phyloP scores from a whole-genome alignment of 1,140 invertebrate genomes.

The Drosophila malerkotliana region DNA sequence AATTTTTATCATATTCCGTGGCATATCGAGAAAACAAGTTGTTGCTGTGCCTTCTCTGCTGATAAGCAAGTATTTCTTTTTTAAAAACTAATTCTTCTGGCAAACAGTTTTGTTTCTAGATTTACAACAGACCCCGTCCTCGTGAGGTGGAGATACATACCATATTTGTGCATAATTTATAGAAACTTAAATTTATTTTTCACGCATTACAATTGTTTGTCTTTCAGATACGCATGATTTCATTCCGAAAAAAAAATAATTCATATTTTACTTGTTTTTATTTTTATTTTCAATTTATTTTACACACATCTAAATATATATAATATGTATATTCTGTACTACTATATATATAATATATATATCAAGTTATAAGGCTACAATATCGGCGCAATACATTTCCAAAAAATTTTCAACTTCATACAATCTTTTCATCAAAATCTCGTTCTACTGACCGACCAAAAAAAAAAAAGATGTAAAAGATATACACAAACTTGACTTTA shows the following conservation, averaged over 20 bases:
- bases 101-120: slow-evolving; percentile 36
- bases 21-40: slow-evolving; percentile 40
- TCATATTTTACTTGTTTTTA: background rate
- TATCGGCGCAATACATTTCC: slow-evolving; percentile 33
- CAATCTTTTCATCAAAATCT: slow-evolving; percentile 27
- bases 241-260: background rate
- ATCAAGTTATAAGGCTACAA: slow-evolving; percentile 27
- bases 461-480: slow-evolving; percentile 11
- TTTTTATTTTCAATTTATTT: background rate
- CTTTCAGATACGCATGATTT: background rate
- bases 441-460: slow-evolving; percentile 4
- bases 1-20: slow-evolving; percentile 16
- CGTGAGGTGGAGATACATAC: slow-evolving; percentile 8
- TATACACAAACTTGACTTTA: slow-evolving; percentile 3
- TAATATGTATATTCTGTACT: slow-evolving; percentile 8
- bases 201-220: slow-evolving; percentile 64
- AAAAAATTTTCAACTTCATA: slow-evolving; percentile 15
- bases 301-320: slow-evolving; percentile 11
- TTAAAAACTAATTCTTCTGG: slow-evolving; percentile 37
- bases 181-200: slow-evolving; percentile 67
- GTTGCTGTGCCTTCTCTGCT: background rate
- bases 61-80: slow-evolving; percentile 27
- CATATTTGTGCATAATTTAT: slow-evolving; percentile 50
- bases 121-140: slow-evolving; percentile 43
- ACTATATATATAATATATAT: slow-evolving; percentile 11